phyloP scores from a whole-genome alignment of 2,888 invertebrate species.

The Temnothorax unifasciatus region DNA sequence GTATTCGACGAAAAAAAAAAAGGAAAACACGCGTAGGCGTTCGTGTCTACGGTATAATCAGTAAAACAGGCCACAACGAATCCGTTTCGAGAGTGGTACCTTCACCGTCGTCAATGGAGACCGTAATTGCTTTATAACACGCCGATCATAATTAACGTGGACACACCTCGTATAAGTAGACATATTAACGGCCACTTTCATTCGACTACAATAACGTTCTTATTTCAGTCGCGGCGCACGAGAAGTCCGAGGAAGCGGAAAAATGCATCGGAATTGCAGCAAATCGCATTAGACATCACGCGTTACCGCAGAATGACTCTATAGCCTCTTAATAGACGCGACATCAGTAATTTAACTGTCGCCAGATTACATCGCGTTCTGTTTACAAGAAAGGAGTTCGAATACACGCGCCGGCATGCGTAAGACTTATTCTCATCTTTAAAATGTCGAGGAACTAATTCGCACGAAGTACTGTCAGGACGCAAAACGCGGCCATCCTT shows the following conservation, averaged over 20 bases:
- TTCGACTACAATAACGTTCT: slow-evolving; percentile 5
- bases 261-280: not conserved
- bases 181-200: slow-evolving; percentile 21
- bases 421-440: not conserved
- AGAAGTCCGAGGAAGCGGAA: not conserved
- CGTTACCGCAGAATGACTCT: slow-evolving; percentile 19
- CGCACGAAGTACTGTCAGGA: not conserved
- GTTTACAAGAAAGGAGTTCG: slow-evolving; percentile 2
- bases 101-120: slow-evolving; percentile 9
- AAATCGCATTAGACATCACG: not conserved
- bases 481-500: not conserved
- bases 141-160: slow-evolving; percentile 24
- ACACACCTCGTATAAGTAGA: slow-evolving; percentile 20
- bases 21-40: slow-evolving; percentile 36
- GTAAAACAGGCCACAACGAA: slow-evolving; percentile 70
- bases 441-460: slow-evolving; percentile 23
- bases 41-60: slow-evolving; percentile 54
- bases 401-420: not conserved
- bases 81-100: slow-evolving; percentile 3
- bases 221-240: not conserved
- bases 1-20: not conserved
- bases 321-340: slow-evolving; percentile 24
- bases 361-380: slow-evolving; percentile 18
- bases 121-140: slow-evolving; percentile 35
- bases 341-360: slow-evolving; percentile 38